Percentiles rank a stretch among this genome's conserved stretches.
Conservation (phyloP, 2,113 vertebrate genomes). For the Polyodon spathula region DNA sequence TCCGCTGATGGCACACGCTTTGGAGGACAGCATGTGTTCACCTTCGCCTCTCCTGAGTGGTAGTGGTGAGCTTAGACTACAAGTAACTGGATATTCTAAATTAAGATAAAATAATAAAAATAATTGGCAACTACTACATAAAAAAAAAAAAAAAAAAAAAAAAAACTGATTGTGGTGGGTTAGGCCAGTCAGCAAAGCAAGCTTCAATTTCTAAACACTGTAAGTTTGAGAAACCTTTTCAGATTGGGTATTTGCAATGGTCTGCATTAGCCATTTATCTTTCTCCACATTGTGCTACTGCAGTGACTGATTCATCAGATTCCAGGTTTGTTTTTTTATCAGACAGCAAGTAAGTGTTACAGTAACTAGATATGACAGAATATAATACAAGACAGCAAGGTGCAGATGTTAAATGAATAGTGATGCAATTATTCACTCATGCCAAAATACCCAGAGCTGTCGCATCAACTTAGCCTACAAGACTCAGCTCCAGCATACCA, state of each 20-base stretch:
- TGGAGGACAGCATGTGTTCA: no score
- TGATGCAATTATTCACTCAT: neutral
- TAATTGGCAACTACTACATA: no score
- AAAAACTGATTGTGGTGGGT: no score
- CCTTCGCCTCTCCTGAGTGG: no score
- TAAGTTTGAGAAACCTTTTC: no score
- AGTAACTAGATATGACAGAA: neutral
- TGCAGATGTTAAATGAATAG: neutral
- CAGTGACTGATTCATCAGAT: neutral
- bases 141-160: no score
- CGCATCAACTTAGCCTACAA: neutral
- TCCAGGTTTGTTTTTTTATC: neutral
- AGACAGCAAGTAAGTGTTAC: neutral
- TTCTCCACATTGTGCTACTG: neutral
- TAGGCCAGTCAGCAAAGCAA: no score
- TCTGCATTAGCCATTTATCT: slow-evolving; percentile 10
- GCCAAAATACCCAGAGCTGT: neutral
- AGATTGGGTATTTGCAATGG: slow-evolving; percentile 7
- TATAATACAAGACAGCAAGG: neutral
- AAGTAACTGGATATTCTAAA: no score
- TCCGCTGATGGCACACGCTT: no score
- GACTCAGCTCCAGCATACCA: neutral
- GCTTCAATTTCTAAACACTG: no score
- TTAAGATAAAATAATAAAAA: no score
- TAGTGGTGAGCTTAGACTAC: no score